Evolutionary conservation across 2,113 vertebrate species (phyloP).

Genomic region (Ictalurus furcatus): DNA sequence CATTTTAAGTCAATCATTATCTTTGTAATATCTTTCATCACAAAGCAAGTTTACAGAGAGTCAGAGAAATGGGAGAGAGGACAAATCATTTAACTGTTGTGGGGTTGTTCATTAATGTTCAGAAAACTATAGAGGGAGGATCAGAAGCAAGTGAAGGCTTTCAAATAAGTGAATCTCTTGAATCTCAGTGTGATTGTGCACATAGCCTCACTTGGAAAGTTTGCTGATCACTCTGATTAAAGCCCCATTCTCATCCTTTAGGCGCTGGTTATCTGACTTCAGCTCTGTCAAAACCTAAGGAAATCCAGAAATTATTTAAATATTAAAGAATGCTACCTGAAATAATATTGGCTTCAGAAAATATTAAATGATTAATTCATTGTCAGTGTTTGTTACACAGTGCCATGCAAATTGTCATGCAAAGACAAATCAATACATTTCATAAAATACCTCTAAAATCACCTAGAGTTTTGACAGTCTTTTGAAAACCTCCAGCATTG

Average conservation of each 20-base stretch:
- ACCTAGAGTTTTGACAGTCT: neutral
- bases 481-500: neutral
- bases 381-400: neutral
- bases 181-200: constrained; percentile 11
- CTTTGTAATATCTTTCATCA: neutral
- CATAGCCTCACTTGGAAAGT: constrained; percentile 85
- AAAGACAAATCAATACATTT: neutral
- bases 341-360: neutral
- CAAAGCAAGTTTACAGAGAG: neutral
- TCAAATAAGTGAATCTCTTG: constrained; percentile 18
- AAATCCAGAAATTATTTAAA: constrained; percentile 16
- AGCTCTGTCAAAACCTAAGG: constrained; percentile 90
- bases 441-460: neutral
- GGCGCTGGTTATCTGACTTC: constrained; percentile 95
- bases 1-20: neutral
- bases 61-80: neutral
- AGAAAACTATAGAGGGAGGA: neutral
- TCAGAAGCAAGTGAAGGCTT: constrained; percentile 1
- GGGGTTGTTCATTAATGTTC: neutral
- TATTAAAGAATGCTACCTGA: neutral
- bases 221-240: constrained; percentile 99
- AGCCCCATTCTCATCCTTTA: constrained; percentile 97
- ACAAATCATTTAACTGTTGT: neutral
- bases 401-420: neutral
- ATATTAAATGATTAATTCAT: neutral